phyloP scores from a whole-genome alignment of 2,113 vertebrate genomes.

The Dunckerocampus dactyliophorus region DNA sequence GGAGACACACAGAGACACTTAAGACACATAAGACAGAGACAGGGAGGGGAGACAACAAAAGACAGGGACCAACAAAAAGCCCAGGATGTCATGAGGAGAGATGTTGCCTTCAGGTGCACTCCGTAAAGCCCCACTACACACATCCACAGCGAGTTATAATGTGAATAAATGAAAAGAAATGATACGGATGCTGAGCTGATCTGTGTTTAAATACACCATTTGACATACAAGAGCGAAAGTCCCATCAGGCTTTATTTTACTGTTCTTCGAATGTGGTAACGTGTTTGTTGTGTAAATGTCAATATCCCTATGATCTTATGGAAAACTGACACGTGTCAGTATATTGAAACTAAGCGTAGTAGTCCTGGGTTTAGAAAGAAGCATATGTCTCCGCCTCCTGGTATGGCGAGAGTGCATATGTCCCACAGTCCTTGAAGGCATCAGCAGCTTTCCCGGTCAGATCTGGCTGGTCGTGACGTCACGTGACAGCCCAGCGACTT shows the following conservation, averaged over 20 bases:
- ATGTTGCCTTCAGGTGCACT: slow-evolving; percentile 45
- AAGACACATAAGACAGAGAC: slow-evolving; percentile 13
- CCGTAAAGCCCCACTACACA: neutral
- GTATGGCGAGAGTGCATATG: neutral
- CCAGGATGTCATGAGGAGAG: slow-evolving; percentile 60
- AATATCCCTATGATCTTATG: neutral
- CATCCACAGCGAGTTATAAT: too few species aligned
- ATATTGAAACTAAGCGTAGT: neutral
- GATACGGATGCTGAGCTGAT: too few species aligned
- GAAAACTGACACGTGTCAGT: neutral
- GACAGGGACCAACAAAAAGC: slow-evolving; percentile 62
- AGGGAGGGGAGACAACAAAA: slow-evolving; percentile 50
- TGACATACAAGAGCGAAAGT: too few species aligned
- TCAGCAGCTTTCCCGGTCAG: slow-evolving; percentile 59
- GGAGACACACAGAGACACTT: slow-evolving; percentile 15
- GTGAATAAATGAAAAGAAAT: neutral
- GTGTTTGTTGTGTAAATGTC: neutral
- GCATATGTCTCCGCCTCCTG: too few species aligned
- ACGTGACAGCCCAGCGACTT: slow-evolving; percentile 38
- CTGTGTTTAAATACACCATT: neutral
- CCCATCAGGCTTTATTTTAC: too few species aligned
- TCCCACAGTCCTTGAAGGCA: slow-evolving; percentile 42
- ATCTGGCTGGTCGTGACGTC: slow-evolving; percentile 66
- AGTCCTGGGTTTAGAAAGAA: neutral
- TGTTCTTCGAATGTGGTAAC: too few species aligned